phyloP scores from a whole-genome alignment of 2,113 vertebrate genomes.

The Origma solitaria region DNA sequence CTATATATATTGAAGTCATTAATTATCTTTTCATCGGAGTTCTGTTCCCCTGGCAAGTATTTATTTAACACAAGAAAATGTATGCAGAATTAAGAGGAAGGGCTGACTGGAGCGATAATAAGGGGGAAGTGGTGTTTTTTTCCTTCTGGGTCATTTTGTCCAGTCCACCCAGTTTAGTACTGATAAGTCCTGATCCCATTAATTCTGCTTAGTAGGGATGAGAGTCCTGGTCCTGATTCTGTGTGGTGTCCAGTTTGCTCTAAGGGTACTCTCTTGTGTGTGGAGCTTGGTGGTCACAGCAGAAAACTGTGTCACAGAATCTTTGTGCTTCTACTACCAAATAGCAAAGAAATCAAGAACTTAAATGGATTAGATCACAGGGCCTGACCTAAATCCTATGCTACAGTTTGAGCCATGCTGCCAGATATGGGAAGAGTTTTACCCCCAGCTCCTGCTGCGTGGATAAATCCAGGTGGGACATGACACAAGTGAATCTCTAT shows the following conservation, averaged over 20 bases:
- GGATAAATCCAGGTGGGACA: background rate
- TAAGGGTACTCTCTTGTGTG: background rate
- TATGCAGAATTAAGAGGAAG: background rate
- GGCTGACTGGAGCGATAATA: background rate
- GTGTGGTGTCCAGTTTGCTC: background rate
- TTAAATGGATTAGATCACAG: background rate
- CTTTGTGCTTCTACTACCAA: background rate
- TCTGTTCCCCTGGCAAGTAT: conserved; percentile 10
- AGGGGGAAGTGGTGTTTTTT: background rate
- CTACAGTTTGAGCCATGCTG: background rate
- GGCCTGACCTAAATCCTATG: background rate
- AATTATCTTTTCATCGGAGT: conserved; percentile 31
- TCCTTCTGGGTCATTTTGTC: background rate
- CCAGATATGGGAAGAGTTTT: background rate
- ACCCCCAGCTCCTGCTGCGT: background rate
- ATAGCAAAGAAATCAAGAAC: background rate
- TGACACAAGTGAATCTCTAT: background rate
- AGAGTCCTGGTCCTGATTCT: background rate
- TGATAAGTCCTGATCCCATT: background rate
- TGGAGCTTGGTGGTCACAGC: background rate
- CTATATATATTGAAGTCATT: conserved; percentile 1
- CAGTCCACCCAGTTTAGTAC: background rate
- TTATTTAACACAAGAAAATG: conserved; percentile 20
- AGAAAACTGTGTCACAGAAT: background rate
- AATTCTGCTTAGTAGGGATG: background rate